Conservation (phyloP, 1,140 invertebrate species). For the Pararge aegeria region DNA sequence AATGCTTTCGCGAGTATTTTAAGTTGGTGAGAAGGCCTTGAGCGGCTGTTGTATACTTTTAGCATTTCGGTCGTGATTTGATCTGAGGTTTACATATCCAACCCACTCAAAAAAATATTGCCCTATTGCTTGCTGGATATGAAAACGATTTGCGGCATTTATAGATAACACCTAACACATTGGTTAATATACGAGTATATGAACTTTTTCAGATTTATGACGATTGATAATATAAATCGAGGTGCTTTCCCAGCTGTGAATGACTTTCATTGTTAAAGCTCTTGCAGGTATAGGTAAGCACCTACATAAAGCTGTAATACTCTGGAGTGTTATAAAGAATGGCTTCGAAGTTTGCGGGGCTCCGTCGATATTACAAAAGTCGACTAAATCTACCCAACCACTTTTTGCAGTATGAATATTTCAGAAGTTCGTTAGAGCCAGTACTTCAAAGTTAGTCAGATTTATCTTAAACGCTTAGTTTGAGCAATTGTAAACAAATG, state of each 20-base stretch:
- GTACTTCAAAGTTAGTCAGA: conserved; percentile 3
- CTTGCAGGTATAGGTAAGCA: background rate
- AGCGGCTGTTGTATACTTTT: too few species aligned
- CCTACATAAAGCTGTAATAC: conserved; percentile 4
- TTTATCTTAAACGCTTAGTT: background rate
- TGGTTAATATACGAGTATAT: too few species aligned
- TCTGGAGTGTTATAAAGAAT: background rate
- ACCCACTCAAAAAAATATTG: too few species aligned
- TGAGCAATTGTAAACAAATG: background rate
- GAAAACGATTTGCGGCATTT: too few species aligned
- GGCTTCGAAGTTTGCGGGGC: background rate
- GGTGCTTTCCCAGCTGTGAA: background rate
- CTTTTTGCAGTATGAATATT: conserved; percentile 12
- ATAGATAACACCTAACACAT: too few species aligned
- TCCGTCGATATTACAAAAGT: conserved; percentile 11
- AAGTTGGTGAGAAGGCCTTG: too few species aligned
- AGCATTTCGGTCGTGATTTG: too few species aligned
- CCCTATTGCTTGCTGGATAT: too few species aligned
- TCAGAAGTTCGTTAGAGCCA: conserved; percentile 8
- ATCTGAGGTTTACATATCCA: too few species aligned
- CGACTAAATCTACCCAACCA: conserved; percentile 10
- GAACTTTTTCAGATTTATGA: background rate
- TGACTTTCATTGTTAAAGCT: background rate
- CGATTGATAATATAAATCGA: background rate
- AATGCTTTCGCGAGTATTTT: too few species aligned